phyloP scores from a whole-genome alignment of 2,113 vertebrate species.

The Notarius lentiginosus region DNA sequence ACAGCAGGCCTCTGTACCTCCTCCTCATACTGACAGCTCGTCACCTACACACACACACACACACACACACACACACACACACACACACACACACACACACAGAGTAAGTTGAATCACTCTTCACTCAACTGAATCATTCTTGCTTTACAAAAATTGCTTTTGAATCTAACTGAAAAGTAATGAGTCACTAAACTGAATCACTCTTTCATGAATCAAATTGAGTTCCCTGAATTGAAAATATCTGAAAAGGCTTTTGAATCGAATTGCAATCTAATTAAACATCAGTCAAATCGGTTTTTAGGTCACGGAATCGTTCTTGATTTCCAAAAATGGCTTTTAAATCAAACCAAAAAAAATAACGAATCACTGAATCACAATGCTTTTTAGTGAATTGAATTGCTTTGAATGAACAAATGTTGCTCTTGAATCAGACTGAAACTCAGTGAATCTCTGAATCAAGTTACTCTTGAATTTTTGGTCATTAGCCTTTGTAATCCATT shows the following conservation, averaged over 20 bases:
- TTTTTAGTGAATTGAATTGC: background rate
- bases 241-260: background rate
- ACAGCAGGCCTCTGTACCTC: constrained; percentile 57
- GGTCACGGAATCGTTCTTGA: background rate
- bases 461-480: background rate
- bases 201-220: background rate
- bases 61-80: constrained; percentile 14
- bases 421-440: background rate
- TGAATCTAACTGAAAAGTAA: background rate
- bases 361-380: background rate
- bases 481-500: background rate
- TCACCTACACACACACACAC: constrained; percentile 40
- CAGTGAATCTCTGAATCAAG: background rate
- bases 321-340: background rate
- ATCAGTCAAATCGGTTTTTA: background rate
- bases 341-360: background rate
- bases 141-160: background rate
- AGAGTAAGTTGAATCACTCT: background rate
- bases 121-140: background rate
- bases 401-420: background rate
- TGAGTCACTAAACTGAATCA: background rate
- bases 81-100: background rate
- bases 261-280: background rate
- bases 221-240: background rate
- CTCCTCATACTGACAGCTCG: constrained; percentile 54